phyloP scores from a whole-genome alignment of 2,113 vertebrate genomes.

The Emydura subglobosa region DNA sequence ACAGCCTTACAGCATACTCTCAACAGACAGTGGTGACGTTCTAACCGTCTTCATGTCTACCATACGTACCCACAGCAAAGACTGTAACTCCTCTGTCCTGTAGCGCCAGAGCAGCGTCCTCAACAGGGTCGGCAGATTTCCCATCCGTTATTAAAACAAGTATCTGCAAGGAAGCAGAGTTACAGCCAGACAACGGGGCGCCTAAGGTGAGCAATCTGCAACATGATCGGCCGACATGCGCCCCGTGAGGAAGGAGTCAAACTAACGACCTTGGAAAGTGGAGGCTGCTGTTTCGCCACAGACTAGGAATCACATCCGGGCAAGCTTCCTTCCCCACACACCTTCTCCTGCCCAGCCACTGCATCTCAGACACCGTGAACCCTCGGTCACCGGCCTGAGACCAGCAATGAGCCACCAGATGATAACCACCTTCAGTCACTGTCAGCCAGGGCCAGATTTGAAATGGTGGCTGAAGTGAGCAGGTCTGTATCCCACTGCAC shows the following conservation, averaged over 20 bases:
- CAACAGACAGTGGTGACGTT: rapidly evolving
- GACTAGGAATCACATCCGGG: not conserved
- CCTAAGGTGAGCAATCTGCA: rapidly evolving
- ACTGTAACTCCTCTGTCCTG: conserved; percentile 84
- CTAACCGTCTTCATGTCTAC: rapidly evolving
- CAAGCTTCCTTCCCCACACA: not conserved
- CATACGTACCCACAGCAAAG: conserved; percentile 87
- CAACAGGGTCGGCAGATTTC: conserved; percentile 81
- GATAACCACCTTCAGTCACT: not conserved
- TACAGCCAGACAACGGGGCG: not conserved
- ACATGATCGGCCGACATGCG: not conserved
- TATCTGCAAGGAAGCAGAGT: conserved; percentile 71
- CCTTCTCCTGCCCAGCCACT: not conserved
- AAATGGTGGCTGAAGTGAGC: not conserved
- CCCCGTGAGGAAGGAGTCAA: not conserved
- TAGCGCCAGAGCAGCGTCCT: conserved; percentile 74
- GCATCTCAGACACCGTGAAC: not conserved
- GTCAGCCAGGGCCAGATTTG: not conserved
- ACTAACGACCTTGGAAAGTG: not conserved
- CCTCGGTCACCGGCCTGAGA: not conserved
- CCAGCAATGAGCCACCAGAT: no score
- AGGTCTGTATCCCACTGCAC: not conserved
- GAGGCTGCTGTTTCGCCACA: not conserved
- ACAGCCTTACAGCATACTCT: rapidly evolving
- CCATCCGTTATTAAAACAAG: conserved; percentile 85